Conservation (phyloP, 2,888 invertebrate species). For the Cryptocephalus moraei region DNA sequence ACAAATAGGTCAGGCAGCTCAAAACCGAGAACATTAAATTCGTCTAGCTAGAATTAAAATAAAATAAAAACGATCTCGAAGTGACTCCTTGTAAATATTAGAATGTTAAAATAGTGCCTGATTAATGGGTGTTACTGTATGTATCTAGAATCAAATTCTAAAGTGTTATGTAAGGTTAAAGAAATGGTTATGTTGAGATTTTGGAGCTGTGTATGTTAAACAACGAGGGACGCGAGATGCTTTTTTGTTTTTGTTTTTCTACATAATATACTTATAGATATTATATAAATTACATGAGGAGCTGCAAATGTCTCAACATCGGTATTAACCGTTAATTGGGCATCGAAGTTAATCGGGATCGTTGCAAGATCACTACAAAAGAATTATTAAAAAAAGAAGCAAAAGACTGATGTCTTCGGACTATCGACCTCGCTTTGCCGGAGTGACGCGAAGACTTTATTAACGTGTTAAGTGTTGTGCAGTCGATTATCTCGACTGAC, state of each 20-base stretch:
- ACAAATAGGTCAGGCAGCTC: no score
- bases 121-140: constrained; percentile 5
- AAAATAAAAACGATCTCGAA: constrained; percentile 13
- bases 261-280: no score
- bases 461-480: constrained; percentile 31
- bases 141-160: constrained; percentile 9
- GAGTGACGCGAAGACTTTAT: constrained; percentile 11
- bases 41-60: constrained; percentile 9
- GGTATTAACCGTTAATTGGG: constrained; percentile 4
- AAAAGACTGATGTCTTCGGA: constrained; percentile 17
- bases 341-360: constrained; percentile 9
- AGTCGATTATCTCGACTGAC: constrained; percentile 16
- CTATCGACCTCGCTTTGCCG: constrained; percentile 16
- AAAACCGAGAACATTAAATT: constrained; percentile 7
- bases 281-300: no score
- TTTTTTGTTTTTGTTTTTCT: no score
- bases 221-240: no score
- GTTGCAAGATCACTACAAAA: constrained; percentile 2
- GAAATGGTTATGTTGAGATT: no score
- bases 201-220: no score
- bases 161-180: constrained; percentile 2
- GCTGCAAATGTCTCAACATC: neutral
- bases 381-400: constrained; percentile 4
- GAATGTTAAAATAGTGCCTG: constrained; percentile 9
- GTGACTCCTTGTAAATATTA: constrained; percentile 13